Conservation (phyloP, 2,113 vertebrate species). For the Datnioides undecimradiatus region DNA sequence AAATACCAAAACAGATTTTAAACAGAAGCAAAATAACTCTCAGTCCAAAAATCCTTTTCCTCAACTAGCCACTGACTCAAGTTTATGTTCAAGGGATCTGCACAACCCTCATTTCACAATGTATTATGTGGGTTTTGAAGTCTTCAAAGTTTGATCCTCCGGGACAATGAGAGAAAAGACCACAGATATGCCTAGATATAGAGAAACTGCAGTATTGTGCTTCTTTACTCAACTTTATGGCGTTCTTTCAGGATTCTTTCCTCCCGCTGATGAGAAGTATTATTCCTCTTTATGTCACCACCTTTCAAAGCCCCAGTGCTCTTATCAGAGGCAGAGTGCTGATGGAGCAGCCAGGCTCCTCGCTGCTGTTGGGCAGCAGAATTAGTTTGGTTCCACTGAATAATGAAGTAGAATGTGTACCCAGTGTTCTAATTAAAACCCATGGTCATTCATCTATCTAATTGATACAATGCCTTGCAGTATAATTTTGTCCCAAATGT, state of each 20-base stretch:
- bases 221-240: constrained; percentile 7
- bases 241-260: background rate
- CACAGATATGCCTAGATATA: background rate
- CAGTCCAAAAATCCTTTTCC: background rate
- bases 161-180: background rate
- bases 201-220: background rate
- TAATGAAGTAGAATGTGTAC: constrained; percentile 88
- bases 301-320: constrained; percentile 54
- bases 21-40: background rate
- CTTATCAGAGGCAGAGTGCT: constrained; percentile 75
- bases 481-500: constrained; percentile 89
- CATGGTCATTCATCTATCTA: constrained; percentile 93
- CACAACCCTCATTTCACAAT: background rate
- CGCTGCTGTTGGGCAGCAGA: constrained; percentile 74
- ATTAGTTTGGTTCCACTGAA: constrained; percentile 84
- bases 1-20: background rate
- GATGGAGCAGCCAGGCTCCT: constrained; percentile 77
- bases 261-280: constrained; percentile 42
- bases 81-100: background rate
- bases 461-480: constrained; percentile 92
- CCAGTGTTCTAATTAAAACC: constrained; percentile 94
- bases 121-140: background rate
- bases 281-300: constrained; percentile 58
- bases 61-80: background rate
- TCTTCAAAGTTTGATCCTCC: background rate